Evolutionary conservation across 2,888 invertebrate genomes (phyloP).

Genomic region (Pammene aurita): DNA sequence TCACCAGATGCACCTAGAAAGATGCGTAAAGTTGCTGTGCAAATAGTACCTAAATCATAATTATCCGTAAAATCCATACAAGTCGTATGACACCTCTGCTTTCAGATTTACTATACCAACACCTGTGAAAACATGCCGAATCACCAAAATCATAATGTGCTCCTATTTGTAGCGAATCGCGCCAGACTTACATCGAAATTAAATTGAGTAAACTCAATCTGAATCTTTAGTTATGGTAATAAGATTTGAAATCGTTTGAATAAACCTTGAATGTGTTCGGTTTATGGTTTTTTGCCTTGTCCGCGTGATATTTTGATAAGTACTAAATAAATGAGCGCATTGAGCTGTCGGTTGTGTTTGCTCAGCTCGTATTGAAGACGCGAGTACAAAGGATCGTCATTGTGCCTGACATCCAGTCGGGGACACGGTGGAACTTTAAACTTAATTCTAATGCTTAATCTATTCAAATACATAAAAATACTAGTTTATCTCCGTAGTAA

Average conservation of each 20-base stretch:
- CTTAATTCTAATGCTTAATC: slow-evolving; percentile 17
- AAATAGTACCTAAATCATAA: slow-evolving; percentile 9
- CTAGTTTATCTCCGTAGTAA: neutral
- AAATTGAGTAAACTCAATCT: slow-evolving; percentile 46
- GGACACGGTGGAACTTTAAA: slow-evolving; percentile 45
- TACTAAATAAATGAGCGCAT: slow-evolving; percentile 79
- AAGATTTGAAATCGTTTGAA: slow-evolving; percentile 52
- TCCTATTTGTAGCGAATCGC: slow-evolving; percentile 44
- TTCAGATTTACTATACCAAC: slow-evolving; percentile 18
- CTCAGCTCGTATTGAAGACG: slow-evolving; percentile 58
- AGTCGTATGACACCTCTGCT: slow-evolving; percentile 1
- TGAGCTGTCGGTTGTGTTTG: slow-evolving; percentile 77
- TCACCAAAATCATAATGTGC: slow-evolving; percentile 29
- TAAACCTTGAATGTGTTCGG: slow-evolving; percentile 39
- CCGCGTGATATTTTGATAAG: slow-evolving; percentile 71
- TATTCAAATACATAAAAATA: neutral
- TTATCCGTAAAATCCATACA: slow-evolving; percentile 1
- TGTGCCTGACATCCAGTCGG: slow-evolving; percentile 57
- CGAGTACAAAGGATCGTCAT: slow-evolving; percentile 56
- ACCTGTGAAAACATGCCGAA: slow-evolving; percentile 48
- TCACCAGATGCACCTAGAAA: slow-evolving; percentile 2
- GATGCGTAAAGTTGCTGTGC: slow-evolving; percentile 5
- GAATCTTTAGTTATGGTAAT: slow-evolving; percentile 45
- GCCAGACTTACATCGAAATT: slow-evolving; percentile 47
- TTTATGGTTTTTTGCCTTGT: slow-evolving; percentile 51